A percentile compares a stretch with the other conserved stretches of the same genome.
Conservation (phyloP, 1,140 invertebrate species). For the Caenorhabditis briggsae region DNA sequence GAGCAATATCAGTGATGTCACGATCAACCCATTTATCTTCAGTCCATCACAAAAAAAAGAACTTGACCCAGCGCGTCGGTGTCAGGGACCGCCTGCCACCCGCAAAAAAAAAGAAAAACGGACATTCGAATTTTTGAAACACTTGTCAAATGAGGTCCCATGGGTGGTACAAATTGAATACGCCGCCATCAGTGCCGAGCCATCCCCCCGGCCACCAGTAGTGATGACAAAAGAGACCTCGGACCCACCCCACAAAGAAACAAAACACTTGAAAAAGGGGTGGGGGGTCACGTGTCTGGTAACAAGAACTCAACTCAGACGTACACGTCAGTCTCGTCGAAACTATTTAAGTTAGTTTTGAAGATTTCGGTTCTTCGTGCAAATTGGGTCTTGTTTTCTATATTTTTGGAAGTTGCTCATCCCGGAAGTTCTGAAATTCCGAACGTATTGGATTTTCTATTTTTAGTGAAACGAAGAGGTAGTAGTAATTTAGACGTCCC, state of each 20-base stretch:
- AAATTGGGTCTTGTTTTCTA: background rate
- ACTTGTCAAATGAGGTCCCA: slow-evolving; percentile 50
- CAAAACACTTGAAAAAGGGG: slow-evolving; percentile 32
- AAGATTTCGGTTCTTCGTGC: no score
- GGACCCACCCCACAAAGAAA: slow-evolving; percentile 4
- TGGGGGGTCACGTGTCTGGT: background rate
- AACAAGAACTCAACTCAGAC: background rate
- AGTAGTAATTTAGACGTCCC: no score
- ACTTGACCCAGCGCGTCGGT: background rate
- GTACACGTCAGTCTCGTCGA: background rate
- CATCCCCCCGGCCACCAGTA: background rate
- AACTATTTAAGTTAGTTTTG: slow-evolving; percentile 5
- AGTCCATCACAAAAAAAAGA: background rate
- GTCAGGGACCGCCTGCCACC: background rate
- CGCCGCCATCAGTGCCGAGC: slow-evolving; percentile 20
- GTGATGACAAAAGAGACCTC: background rate
- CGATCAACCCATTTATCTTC: background rate
- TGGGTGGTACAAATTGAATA: slow-evolving; percentile 49
- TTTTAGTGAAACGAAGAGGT: background rate
- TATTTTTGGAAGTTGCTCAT: background rate
- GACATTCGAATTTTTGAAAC: slow-evolving; percentile 34
- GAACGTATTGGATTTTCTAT: background rate
- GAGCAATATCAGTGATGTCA: background rate
- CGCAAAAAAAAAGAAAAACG: slow-evolving; percentile 37
- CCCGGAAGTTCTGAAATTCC: slow-evolving; percentile 16